Conservation (phyloP, 2,113 vertebrate genomes). For the Smithornis capensis region DNA sequence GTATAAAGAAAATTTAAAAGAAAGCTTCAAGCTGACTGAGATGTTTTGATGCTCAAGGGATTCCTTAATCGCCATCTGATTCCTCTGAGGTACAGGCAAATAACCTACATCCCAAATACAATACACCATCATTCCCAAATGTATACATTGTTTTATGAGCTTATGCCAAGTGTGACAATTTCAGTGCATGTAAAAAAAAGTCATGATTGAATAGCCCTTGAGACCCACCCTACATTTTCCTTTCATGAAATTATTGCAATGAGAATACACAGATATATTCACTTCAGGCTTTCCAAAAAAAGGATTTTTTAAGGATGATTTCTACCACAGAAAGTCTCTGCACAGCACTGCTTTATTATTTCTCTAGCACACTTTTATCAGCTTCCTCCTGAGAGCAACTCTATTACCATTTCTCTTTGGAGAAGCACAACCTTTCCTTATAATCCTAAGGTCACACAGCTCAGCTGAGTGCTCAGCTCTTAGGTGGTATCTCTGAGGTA, state of each 20-base stretch:
- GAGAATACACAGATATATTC: conserved; percentile 1
- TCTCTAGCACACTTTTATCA: conserved; percentile 23
- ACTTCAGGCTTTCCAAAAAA: conserved; percentile 7
- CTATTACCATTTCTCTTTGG: conserved; percentile 36
- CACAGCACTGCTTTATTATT: conserved; percentile 30
- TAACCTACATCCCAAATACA: conserved; percentile 43
- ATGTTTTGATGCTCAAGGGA: neutral
- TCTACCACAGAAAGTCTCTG: conserved; percentile 22
- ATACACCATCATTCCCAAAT: neutral
- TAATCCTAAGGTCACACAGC: conserved; percentile 22
- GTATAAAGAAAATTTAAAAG: neutral
- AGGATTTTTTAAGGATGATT: neutral
- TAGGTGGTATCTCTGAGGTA: neutral
- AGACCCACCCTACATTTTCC: conserved; percentile 51
- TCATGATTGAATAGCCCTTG: conserved; percentile 26
- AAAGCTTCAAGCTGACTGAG: neutral
- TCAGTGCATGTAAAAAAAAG: conserved; percentile 8
- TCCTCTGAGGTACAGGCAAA: conserved; percentile 10
- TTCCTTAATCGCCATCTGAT: neutral
- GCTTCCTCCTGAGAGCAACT: conserved; percentile 18
- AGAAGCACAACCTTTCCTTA: neutral
- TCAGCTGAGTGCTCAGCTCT: neutral
- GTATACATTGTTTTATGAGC: conserved; percentile 32
- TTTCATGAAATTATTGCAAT: conserved; percentile 40
- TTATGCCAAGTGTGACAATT: conserved; percentile 45